phyloP scores from a whole-genome alignment of 2,113 vertebrate genomes.

The Stegastes partitus region DNA sequence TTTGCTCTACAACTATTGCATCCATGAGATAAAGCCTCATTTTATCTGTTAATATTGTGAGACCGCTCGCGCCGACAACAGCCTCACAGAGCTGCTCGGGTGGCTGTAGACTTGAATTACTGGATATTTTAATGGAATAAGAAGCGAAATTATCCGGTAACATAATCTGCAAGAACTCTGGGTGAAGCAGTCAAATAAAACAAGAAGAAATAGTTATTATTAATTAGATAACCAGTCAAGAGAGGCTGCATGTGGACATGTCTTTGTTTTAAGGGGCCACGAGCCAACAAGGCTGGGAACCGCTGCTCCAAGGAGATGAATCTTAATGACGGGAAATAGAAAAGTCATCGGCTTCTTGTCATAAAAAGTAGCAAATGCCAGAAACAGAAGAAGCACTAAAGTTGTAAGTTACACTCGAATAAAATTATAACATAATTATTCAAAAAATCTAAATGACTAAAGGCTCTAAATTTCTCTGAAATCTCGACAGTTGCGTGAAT shows the following conservation, averaged over 20 bases:
- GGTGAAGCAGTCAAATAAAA: background rate
- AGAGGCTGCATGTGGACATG: background rate
- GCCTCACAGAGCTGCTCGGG: too few relatives aligned
- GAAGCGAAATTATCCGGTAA: too few relatives aligned
- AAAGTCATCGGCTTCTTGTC: background rate
- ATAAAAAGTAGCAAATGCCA: conserved; percentile 6
- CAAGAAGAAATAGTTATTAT: background rate
- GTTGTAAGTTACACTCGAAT: background rate
- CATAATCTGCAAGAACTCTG: background rate
- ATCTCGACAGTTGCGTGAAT: background rate
- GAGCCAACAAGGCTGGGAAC: too few relatives aligned
- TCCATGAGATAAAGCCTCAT: too few relatives aligned
- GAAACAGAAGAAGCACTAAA: background rate
- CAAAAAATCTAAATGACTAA: background rate
- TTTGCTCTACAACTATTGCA: too few relatives aligned
- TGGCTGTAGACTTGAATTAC: background rate
- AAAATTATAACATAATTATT: too few relatives aligned
- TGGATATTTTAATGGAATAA: background rate
- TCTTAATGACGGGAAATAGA: background rate
- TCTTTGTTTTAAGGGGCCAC: background rate
- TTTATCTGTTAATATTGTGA: too few relatives aligned
- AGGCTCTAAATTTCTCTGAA: background rate
- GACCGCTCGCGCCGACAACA: too few relatives aligned
- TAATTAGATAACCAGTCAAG: background rate
- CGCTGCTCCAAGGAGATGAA: background rate